Conservation (phyloP, 2,113 vertebrate genomes). For the Craseonycteris thonglongyai region DNA sequence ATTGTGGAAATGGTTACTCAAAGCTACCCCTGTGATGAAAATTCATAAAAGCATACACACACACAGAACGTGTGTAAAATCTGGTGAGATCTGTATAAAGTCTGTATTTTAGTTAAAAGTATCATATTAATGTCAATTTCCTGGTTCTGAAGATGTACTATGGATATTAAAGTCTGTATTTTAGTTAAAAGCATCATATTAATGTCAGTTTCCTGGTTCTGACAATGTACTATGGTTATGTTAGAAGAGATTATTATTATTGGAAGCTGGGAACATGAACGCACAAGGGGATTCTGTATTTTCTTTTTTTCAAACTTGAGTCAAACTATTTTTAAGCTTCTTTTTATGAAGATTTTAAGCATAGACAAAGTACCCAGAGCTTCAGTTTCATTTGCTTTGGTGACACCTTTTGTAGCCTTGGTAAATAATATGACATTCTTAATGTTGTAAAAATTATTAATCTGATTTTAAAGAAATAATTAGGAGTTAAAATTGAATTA, state of each 20-base stretch:
- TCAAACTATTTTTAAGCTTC: not conserved
- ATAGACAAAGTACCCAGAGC: not conserved
- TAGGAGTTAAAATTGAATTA: not conserved
- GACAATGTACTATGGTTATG: not conserved
- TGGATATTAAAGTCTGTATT: not conserved
- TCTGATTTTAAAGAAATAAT: not conserved
- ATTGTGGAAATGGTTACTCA: not conserved
- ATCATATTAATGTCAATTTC: not conserved
- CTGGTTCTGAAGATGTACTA: not conserved
- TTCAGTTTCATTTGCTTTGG: not conserved
- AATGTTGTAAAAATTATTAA: not conserved
- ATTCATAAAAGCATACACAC: not conserved
- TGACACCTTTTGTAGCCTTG: not conserved
- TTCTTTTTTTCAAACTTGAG: not conserved
- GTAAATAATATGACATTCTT: not conserved
- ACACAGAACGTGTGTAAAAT: not conserved
- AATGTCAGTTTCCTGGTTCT: not conserved
- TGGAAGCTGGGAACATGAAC: not conserved
- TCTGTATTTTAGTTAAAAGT: not conserved
- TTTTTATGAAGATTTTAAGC: not conserved
- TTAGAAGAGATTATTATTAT: not conserved
- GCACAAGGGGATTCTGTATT: accelerated
- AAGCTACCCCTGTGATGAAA: not conserved
- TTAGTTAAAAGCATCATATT: not conserved
- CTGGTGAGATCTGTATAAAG: not conserved